Conservation (phyloP, 2,113 vertebrate genomes). For the Seriola aureovittata region DNA sequence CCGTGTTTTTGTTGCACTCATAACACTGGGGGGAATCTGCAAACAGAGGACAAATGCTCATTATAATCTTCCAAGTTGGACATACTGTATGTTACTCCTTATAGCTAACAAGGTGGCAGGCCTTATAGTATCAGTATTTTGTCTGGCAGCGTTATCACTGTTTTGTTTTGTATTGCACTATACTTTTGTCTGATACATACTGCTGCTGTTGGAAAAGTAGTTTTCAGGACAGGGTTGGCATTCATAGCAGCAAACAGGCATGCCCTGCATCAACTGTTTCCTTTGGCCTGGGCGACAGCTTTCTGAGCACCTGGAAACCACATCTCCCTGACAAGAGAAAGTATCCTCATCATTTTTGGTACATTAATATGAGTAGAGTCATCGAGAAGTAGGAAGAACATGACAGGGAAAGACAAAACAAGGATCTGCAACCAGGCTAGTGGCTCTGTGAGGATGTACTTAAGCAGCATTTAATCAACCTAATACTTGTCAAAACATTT, state of each 20-base stretch:
- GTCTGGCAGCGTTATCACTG: background rate
- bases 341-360: background rate
- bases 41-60: conserved; percentile 33
- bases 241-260: conserved; percentile 86
- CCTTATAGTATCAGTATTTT: background rate
- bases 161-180: background rate
- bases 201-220: conserved; percentile 82
- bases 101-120: background rate
- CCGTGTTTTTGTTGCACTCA: conserved; percentile 76
- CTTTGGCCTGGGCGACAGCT: conserved; percentile 83
- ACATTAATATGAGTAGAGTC: background rate
- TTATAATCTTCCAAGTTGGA: background rate
- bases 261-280: conserved; percentile 82
- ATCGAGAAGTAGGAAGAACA: background rate
- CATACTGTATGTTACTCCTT: background rate
- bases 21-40: conserved; percentile 85
- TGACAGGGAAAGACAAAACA: background rate
- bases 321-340: conserved; percentile 62
- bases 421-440: no score
- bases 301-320: conserved; percentile 84
- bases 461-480: background rate
- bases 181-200: conserved; percentile 53
- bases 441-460: background rate
- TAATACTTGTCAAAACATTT: background rate
- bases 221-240: conserved; percentile 84